Percentiles rank a stretch among this genome's conserved stretches.
These are phyloP conservation scores for Shinisaurus crocodilurus DNA, from an alignment of 2,113 vertebrate species.

Conservation along the genomic window DNA sequence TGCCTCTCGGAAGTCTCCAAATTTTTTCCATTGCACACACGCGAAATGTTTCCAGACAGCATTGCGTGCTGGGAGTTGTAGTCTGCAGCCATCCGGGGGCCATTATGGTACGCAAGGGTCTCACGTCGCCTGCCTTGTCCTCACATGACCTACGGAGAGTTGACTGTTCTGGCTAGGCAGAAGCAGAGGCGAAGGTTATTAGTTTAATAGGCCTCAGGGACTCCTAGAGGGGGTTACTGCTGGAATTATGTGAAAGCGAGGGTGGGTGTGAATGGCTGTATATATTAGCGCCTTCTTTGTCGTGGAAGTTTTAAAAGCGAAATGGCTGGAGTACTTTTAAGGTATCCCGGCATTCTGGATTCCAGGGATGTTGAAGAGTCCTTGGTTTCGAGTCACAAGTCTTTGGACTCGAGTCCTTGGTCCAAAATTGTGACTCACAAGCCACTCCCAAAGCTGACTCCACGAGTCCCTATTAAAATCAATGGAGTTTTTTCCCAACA, in stretches of 20 bases:
- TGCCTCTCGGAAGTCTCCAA: background rate
- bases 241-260: background rate
- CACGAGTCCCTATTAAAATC: no score
- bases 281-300: background rate
- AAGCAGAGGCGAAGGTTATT: background rate
- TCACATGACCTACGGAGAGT: background rate
- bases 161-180: background rate
- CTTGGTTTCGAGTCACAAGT: no score
- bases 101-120: background rate
- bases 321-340: background rate
- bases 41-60: no score
- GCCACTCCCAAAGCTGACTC: no score
- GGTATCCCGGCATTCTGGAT: background rate
- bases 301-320: background rate
- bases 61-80: constrained; percentile 17
- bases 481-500: no score
- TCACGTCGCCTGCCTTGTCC: constrained; percentile 14
- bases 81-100: background rate
- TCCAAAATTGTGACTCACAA: no score
- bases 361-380: no score
- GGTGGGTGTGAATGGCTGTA: background rate
- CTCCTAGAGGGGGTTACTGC: no score
- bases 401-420: no score
- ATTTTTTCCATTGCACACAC: no score
- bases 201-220: no score